Conservation (phyloP, 2,888 invertebrate genomes). For the Pristionchus fissidentatus region DNA sequence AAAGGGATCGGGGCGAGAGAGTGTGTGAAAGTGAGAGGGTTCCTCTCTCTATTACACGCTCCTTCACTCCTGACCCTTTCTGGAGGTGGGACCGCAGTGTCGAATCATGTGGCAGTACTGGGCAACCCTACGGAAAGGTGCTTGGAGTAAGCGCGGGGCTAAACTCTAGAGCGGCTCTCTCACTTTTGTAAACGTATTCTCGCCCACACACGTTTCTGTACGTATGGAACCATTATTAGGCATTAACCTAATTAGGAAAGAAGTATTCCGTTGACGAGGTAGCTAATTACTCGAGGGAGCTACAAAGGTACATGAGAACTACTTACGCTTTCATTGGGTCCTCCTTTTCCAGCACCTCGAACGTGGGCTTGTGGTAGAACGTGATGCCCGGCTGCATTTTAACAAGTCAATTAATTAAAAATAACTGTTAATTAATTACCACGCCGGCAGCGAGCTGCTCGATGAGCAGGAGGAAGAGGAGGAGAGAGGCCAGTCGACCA, state of each 20-base stretch:
- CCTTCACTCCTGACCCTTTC: too few species aligned
- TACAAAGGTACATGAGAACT: not conserved
- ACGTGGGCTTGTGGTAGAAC: not conserved
- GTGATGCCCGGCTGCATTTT: not conserved
- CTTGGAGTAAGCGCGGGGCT: not conserved
- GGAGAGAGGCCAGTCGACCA: not conserved
- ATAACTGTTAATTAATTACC: not conserved
- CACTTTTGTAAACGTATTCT: too few species aligned
- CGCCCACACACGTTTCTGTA: too few species aligned
- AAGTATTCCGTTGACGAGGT: too few species aligned
- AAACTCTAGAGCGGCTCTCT: not conserved
- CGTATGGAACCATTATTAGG: too few species aligned
- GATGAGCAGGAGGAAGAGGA: not conserved
- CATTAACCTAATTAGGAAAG: too few species aligned
- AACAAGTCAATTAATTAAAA: not conserved
- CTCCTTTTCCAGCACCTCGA: not conserved
- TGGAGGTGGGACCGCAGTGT: too few species aligned
- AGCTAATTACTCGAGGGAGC: not conserved
- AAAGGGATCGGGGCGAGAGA: not conserved
- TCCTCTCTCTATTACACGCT: too few species aligned
- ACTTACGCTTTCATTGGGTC: constrained; percentile 2
- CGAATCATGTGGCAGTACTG: too few species aligned
- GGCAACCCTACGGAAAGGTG: too few species aligned
- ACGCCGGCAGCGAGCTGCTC: not conserved
- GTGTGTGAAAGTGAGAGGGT: too few species aligned